A percentile compares a stretch with the other conserved stretches of the same genome.
These are phyloP conservation scores for Dicycla oo DNA, from an alignment of 2,888 invertebrate genomes.

Conservation along the genomic window DNA sequence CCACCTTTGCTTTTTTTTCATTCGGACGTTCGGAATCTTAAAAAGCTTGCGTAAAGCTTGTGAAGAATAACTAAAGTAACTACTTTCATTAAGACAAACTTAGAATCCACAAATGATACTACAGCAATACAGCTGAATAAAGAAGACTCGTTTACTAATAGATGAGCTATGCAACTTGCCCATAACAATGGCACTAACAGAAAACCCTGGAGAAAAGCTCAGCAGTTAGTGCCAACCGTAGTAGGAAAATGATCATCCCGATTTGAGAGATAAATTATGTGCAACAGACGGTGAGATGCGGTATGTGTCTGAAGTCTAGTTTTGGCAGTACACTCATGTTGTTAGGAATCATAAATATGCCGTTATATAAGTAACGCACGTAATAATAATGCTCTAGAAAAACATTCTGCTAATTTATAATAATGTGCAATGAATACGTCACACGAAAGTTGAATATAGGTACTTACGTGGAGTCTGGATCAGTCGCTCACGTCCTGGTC, in stretches of 20 bases:
- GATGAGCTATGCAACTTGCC: not conserved
- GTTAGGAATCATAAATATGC: conserved; percentile 20
- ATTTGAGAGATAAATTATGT: conserved; percentile 12
- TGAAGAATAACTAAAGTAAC: not conserved
- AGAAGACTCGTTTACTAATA: not conserved
- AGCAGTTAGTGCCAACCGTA: not conserved
- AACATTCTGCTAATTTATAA: conserved; percentile 17
- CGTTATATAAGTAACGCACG: conserved; percentile 19
- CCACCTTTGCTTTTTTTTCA: too few relatives aligned
- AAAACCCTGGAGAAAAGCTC: not conserved
- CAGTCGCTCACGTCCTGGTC: conserved; percentile 11
- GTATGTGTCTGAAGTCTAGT: not conserved
- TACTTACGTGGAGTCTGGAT: conserved; percentile 4
- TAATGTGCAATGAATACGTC: conserved; percentile 7
- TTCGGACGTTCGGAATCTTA: too few relatives aligned
- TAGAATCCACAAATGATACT: not conserved
- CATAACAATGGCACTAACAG: not conserved
- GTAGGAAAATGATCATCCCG: not conserved
- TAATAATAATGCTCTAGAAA: conserved; percentile 25
- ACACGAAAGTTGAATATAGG: not conserved
- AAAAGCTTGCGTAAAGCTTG: not conserved
- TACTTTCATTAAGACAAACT: not conserved
- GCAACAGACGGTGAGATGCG: not conserved
- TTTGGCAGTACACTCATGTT: conserved; percentile 35
- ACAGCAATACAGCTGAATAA: not conserved